Base-by-base conservation (phyloP, 2,888 invertebrate species). In the Eumerus sabulonum region DNA sequence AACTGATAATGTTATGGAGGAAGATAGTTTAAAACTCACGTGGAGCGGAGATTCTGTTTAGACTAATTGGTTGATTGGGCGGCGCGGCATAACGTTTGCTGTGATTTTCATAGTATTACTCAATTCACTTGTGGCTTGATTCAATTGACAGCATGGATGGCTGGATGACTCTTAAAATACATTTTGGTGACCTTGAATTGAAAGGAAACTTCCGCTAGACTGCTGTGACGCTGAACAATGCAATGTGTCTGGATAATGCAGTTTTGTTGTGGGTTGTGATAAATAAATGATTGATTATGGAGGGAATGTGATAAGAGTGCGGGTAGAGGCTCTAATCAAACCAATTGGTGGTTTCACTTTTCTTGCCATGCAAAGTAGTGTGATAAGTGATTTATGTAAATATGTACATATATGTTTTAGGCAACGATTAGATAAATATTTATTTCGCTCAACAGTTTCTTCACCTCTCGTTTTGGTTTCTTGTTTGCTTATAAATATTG, bases 101-200 rank as follows among this genome's bases (percentile, higher is more conserved):
- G 11, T 27, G 27, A 27, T 27, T 27, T 13, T 19, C 17, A 17
- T 38, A 40, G 36, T n/a, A 14, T 38, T 50, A 16, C 38, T 36
- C 54, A 68, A 68, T 62, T 63, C 47, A 71, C 44, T 67, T 47
- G 60, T 66, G 59, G 48, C 50, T 66, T 53, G 53, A 71, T 60
- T 67, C 38, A 77, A 62, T 70, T 54, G 54, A 35, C 18, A 9
- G 44, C 40, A 7, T 64, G 44, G 27, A 62, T 54, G 45, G 4
- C 56, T 35, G 36, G 60, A 47, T 60, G 50, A 4, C 47, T 36
- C 42, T 51, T 35, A 38, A 36, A 27, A 44, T 54, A 48, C 42
- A 62, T 38, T 19, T 62, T 63, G 19, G 51, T 77, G 73, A 77
- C 77, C 72, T 77, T 77, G 53, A 77, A 36, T 73, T 53, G 47